These are phyloP conservation scores for Rachycentron canadum DNA, from an alignment of 2,797 vertebrate genomes.

Conservation along the genomic window DNA sequence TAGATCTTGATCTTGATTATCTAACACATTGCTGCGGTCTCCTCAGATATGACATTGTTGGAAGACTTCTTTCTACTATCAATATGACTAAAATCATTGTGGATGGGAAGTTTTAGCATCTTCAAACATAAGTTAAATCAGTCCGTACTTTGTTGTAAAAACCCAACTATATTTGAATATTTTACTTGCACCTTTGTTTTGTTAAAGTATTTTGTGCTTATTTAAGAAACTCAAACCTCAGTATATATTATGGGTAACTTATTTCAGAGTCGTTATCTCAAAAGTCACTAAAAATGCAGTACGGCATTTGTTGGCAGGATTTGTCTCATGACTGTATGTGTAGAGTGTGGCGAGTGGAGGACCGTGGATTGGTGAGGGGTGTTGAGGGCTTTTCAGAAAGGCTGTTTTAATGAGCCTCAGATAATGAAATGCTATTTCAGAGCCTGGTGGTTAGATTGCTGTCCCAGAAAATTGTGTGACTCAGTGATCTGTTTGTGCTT, in stretches of 20 bases:
- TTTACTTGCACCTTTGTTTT: slow-evolving; percentile 14
- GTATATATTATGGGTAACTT: slow-evolving; percentile 6
- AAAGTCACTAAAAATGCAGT: slow-evolving; percentile 31
- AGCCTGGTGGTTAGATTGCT: slow-evolving; percentile 56
- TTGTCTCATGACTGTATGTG: slow-evolving; percentile 47
- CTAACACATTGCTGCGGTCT: slow-evolving; percentile 71
- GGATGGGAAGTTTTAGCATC: slow-evolving; percentile 25
- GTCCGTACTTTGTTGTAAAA: not conserved
- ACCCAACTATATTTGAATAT: not conserved
- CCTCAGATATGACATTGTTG: slow-evolving; percentile 65
- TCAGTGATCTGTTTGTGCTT: slow-evolving; percentile 68
- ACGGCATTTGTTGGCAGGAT: slow-evolving; percentile 36
- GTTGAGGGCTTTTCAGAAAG: slow-evolving; percentile 64
- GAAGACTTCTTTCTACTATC: slow-evolving; percentile 36
- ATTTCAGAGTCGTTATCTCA: slow-evolving; percentile 12
- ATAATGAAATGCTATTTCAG: slow-evolving; percentile 78
- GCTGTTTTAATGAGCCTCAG: slow-evolving; percentile 74
- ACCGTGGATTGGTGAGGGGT: slow-evolving; percentile 46
- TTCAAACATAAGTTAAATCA: slow-evolving; percentile 21
- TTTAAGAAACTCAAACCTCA: not conserved
- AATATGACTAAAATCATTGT: slow-evolving; percentile 36
- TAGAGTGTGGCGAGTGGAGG: slow-evolving; percentile 29
- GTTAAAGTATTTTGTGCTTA: slow-evolving; percentile 1
- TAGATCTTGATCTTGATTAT: slow-evolving; percentile 83
- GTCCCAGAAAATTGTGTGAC: slow-evolving; percentile 61